Evolutionary conservation across 2,888 invertebrate genomes (phyloP), one percentile per base, ranked within the genome.

Genomic region (Nipponacmea schrenckii): DNA sequence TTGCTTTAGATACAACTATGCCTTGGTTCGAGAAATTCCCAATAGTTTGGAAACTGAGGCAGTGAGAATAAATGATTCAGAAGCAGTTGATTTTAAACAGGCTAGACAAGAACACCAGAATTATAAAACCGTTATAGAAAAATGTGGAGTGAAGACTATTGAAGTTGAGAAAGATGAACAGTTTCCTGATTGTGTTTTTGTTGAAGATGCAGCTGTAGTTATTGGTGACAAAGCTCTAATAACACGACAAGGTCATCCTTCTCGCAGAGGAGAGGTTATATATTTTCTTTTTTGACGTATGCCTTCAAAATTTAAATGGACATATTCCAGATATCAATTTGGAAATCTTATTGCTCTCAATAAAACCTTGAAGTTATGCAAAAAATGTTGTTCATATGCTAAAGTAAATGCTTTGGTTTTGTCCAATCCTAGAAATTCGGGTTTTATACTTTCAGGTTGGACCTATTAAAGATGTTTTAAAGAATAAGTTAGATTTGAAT

Each of bases 221-320:
- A 95, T 96, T 87, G 96, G 97, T 89, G 96, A 96, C 27, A 95
- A 95, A 20, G 97, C 96, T 0, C 91, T 98, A 15, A 92, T 98
- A 72, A 83, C 84, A 45, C 92, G 93, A 80, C 95, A 95, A 14
- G 92, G 92, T 26, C 73, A 72, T 68, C 64, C 45, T 12, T 77
- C 75, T 20, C 74, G 84, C 67, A 91, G 92, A 75, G 93, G 93
- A 86, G 96, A 96, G 92, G 95, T 88, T 75, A 67, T 39, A 39
- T 5, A 8, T 31, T 31, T 4, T 31, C 31, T 4, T 31, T 31
- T 31, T 3, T 31, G 5, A 31, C 31, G 2, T 31, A 31, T 31
- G 31, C 31, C 2, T 5, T 31, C 2, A 31, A 31, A 31, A 3
- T 31, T 31, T 31, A 31, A 3, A 31, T 31, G 31, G 31, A 31